Percentiles rank a stretch among this genome's conserved stretches.
Conservation (phyloP, 2,888 invertebrate genomes). For the Nebria salina region DNA sequence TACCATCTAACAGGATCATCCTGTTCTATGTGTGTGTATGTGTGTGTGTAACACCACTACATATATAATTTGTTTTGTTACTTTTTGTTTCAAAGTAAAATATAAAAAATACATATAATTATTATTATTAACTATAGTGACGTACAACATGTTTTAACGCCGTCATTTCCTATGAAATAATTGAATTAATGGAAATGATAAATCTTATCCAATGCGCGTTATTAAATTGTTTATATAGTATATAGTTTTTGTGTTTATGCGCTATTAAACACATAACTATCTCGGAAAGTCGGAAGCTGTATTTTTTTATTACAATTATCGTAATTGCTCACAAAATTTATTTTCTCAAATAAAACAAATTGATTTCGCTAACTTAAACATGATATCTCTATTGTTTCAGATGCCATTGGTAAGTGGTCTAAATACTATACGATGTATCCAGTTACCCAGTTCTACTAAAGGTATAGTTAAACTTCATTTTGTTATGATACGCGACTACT, state of each 20-base stretch:
- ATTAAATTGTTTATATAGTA: not conserved
- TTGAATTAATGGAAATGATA: not conserved
- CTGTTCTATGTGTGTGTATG: not conserved
- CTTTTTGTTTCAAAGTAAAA: not conserved
- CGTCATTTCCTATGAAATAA: not conserved
- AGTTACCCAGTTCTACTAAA: conserved; percentile 35
- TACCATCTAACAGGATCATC: not conserved
- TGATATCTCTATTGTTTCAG: conserved; percentile 71
- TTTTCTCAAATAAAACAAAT: too few relatives aligned
- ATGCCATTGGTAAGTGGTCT: conserved; percentile 80
- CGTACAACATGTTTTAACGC: not conserved
- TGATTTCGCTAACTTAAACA: too few relatives aligned
- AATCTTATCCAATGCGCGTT: not conserved
- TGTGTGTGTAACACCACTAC: not conserved
- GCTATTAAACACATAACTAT: too few relatives aligned
- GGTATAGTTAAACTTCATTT: conserved; percentile 19
- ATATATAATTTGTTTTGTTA: not conserved
- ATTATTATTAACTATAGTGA: not conserved
- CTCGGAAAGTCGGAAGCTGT: too few relatives aligned
- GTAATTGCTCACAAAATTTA: too few relatives aligned
- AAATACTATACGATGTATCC: conserved; percentile 26
- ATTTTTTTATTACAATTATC: too few relatives aligned
- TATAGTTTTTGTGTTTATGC: not conserved
- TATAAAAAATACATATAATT: not conserved
- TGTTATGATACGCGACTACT: not conserved